Percentiles rank a stretch among this genome's conserved stretches.
phyloP scores from a whole-genome alignment of 2,113 vertebrate species.

The Menidia beryllina region DNA sequence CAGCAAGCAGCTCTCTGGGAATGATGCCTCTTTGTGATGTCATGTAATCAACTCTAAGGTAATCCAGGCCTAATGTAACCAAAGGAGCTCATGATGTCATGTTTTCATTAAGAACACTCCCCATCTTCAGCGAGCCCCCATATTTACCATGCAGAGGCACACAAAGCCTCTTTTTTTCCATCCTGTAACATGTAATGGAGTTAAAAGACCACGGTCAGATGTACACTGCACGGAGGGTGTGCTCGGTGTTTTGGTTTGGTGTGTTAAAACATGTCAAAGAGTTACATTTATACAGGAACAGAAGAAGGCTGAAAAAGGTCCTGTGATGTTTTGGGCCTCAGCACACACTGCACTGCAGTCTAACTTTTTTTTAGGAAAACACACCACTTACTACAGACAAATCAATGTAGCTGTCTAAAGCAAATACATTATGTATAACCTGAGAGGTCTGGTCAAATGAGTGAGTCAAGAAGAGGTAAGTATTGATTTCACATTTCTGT shows the following conservation, averaged over 20 bases:
- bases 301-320: not conserved
- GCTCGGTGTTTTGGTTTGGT: slow-evolving; percentile 1
- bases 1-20: no score
- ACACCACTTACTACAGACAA: not conserved
- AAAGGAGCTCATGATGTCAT: not conserved
- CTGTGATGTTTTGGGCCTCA: not conserved
- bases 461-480: not conserved
- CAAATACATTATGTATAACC: no score
- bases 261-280: slow-evolving; percentile 10
- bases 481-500: not conserved
- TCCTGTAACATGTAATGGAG: not conserved
- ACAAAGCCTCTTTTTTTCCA: no score
- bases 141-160: no score
- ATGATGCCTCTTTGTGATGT: no score
- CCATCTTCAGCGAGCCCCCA: not conserved
- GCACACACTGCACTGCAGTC: not conserved
- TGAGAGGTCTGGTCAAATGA: not conserved
- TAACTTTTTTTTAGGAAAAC: not conserved
- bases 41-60: no score
- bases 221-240: not conserved
- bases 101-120: not conserved
- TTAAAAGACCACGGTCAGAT: slow-evolving; percentile 7
- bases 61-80: not conserved
- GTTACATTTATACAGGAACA: not conserved
- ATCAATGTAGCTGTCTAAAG: no score